A percentile compares a stretch with the other conserved stretches of the same genome.
phyloP scores from a whole-genome alignment of 2,113 vertebrate species.

The Pterocles burchelli region DNA sequence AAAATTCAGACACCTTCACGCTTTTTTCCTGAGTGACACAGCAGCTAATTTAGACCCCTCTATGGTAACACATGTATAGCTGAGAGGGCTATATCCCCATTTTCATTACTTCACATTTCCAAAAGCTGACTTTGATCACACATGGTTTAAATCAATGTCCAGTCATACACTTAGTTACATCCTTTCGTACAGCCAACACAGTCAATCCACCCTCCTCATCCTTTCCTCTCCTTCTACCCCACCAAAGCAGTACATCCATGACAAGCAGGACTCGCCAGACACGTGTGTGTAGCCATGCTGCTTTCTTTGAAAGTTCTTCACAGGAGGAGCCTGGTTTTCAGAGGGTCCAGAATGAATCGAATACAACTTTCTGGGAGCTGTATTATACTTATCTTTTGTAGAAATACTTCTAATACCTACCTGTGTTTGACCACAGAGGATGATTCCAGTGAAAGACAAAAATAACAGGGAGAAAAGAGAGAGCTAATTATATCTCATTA shows the following conservation, averaged over 20 bases:
- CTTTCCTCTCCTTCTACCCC: background rate
- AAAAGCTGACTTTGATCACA: background rate
- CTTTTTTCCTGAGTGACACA: background rate
- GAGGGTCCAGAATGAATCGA: background rate
- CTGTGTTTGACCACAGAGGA: background rate
- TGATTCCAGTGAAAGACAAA: background rate
- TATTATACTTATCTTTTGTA: background rate
- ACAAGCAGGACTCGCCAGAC: background rate
- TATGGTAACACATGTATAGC: background rate
- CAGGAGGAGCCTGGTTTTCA: background rate
- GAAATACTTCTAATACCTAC: background rate
- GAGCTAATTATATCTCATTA: background rate
- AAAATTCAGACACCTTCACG: background rate
- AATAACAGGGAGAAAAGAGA: background rate
- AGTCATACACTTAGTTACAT: background rate
- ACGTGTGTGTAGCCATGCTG: accelerated
- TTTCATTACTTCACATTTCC: background rate
- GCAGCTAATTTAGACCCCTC: background rate
- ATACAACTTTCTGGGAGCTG: background rate
- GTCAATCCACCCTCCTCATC: background rate
- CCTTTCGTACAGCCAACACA: background rate
- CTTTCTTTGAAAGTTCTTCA: background rate
- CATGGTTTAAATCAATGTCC: background rate
- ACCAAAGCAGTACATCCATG: background rate
- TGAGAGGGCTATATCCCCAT: background rate